Conservation (phyloP, 2,113 vertebrate genomes). For the Ceuthmochares aereus region DNA sequence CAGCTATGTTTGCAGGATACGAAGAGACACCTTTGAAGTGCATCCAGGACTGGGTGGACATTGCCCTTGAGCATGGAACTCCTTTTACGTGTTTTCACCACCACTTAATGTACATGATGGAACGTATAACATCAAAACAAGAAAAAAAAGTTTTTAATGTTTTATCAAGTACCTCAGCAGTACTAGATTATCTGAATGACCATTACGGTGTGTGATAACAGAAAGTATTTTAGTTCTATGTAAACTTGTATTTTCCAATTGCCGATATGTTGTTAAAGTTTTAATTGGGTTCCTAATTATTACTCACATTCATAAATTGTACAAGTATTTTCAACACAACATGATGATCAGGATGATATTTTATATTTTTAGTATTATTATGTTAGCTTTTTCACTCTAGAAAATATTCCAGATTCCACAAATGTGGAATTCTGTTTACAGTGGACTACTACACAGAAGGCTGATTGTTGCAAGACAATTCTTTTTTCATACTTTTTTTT, state of each 20-base stretch:
- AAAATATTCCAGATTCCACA: neutral
- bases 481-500: neutral
- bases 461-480: neutral
- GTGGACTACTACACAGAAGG: neutral
- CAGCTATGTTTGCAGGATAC: constrained; percentile 93
- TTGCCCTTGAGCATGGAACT: constrained; percentile 90
- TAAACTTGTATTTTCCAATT: neutral
- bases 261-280: neutral
- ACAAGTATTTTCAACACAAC: neutral
- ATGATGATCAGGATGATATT: neutral
- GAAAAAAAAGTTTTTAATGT: constrained; percentile 93
- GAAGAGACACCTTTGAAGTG: constrained; percentile 92
- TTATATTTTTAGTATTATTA: neutral
- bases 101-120: constrained; percentile 98
- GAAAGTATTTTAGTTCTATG: neutral
- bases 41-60: constrained; percentile 95
- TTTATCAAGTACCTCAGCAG: constrained; percentile 92
- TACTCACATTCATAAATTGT: neutral
- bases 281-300: neutral
- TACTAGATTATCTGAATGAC: constrained; percentile 90
- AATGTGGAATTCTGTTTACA: neutral
- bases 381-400: neutral
- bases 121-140: constrained; percentile 91
- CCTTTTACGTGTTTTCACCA: constrained; percentile 96
- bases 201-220: constrained; percentile 79